These are phyloP conservation scores for Zaprionus vittiger DNA, from an alignment of 1,140 invertebrate genomes.

Conservation along the genomic window DNA sequence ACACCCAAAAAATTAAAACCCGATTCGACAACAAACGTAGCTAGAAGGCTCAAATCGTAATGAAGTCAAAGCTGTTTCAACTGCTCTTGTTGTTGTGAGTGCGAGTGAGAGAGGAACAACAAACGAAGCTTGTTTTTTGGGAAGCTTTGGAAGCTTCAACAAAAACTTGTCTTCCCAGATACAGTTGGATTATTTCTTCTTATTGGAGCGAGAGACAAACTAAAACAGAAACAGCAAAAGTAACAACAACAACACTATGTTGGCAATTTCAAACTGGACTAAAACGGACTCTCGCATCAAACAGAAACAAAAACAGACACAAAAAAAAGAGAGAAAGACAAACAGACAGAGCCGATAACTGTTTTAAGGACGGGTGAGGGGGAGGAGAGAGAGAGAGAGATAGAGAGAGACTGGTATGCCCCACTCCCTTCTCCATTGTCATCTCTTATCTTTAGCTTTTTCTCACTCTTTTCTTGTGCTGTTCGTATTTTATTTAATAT, in stretches of 20 bases:
- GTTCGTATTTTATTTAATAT: conserved; percentile 39
- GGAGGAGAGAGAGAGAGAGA: background rate
- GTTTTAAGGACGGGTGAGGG: conserved; percentile 16
- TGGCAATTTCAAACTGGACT: conserved; percentile 79
- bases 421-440: conserved; percentile 26
- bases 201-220: conserved; percentile 57
- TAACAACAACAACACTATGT: conserved; percentile 49
- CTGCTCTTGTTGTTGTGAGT: conserved; percentile 15
- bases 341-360: conserved; percentile 24
- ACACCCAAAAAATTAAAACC: conserved; percentile 70
- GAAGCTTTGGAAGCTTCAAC: conserved; percentile 37
- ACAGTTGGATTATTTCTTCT: conserved; percentile 75
- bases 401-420: conserved; percentile 44
- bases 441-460: conserved; percentile 23
- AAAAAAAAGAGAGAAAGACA: conserved; percentile 25
- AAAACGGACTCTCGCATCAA: conserved; percentile 64
- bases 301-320: conserved; percentile 62
- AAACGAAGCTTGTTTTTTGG: conserved; percentile 36
- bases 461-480: conserved; percentile 25
- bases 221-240: conserved; percentile 30
- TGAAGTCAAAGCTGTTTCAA: conserved; percentile 26
- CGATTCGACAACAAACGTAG: conserved; percentile 55
- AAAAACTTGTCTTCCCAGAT: conserved; percentile 81
- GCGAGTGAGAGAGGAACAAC: conserved; percentile 43
- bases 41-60: conserved; percentile 43